Conservation (phyloP, 1,140 invertebrate species). For the Drosophila jambulina region DNA sequence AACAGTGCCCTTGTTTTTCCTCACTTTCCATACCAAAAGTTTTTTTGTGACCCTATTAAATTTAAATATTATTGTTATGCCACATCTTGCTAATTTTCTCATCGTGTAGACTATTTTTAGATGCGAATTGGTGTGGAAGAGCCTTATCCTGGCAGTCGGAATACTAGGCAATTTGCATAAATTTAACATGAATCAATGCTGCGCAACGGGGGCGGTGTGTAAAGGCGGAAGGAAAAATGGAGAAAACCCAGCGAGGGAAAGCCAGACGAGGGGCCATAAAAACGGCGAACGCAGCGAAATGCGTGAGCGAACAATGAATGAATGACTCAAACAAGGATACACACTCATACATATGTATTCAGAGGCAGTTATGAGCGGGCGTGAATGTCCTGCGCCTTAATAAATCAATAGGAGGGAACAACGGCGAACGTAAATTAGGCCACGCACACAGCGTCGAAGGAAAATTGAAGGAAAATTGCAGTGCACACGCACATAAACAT, state of each 20-base stretch:
- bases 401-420: slow-evolving; percentile 49
- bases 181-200: slow-evolving; percentile 75
- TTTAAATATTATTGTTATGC: slow-evolving; percentile 6
- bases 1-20: background rate
- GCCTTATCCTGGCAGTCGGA: slow-evolving; percentile 41
- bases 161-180: slow-evolving; percentile 74
- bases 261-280: slow-evolving; percentile 34
- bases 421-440: slow-evolving; percentile 31
- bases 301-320: slow-evolving; percentile 53
- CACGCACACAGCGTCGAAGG: slow-evolving; percentile 1
- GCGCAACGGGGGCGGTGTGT: background rate
- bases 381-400: slow-evolving; percentile 44
- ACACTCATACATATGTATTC: slow-evolving; percentile 6
- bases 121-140: slow-evolving; percentile 11
- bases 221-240: slow-evolving; percentile 7
- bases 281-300: slow-evolving; percentile 29
- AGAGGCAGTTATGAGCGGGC: slow-evolving; percentile 38
- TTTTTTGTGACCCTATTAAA: background rate
- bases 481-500: slow-evolving; percentile 18
- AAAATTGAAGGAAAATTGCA: slow-evolving; percentile 46
- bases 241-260: slow-evolving; percentile 4
- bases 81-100: slow-evolving; percentile 20
- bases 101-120: slow-evolving; percentile 61
- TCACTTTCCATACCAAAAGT: background rate
- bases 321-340: slow-evolving; percentile 34